Conservation (phyloP, 1,140 invertebrate species). For the Steinernema khuongi region DNA sequence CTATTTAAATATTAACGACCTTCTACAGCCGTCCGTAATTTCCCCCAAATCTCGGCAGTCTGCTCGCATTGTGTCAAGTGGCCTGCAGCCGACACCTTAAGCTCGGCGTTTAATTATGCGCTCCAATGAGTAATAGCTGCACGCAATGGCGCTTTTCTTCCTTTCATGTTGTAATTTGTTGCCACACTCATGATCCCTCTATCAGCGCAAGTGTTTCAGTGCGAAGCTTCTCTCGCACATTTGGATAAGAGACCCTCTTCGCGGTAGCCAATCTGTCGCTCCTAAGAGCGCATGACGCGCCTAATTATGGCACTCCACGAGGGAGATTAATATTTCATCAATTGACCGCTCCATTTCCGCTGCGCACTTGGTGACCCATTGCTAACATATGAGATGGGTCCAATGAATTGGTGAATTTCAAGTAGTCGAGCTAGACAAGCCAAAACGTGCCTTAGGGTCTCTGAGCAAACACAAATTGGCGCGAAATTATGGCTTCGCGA, state of each 20-base stretch:
- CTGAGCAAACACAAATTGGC: too few species aligned
- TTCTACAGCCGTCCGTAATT: too few species aligned
- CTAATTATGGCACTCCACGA: not conserved
- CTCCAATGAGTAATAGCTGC: slow-evolving; percentile 11
- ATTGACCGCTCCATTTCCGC: not conserved
- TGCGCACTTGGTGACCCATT: not conserved
- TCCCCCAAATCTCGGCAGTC: not conserved
- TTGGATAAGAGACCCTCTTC: not conserved
- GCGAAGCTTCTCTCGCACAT: too few species aligned
- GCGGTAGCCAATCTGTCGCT: not conserved
- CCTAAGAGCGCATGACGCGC: not conserved
- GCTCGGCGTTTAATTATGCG: not conserved
- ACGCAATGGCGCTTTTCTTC: slow-evolving; percentile 4
- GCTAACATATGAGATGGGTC: not conserved
- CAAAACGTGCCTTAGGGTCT: too few species aligned
- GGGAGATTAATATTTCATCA: slow-evolving; percentile 13
- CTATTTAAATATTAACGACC: too few species aligned
- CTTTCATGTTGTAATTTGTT: slow-evolving; percentile 2
- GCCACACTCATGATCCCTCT: slow-evolving; percentile 4
- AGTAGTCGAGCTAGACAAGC: not conserved
- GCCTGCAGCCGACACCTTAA: not conserved
- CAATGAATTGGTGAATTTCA: not conserved
- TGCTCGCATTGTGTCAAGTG: too few species aligned
- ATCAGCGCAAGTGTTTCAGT: not conserved
- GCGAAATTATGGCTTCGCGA: too few species aligned